A percentile compares a stretch with the other conserved stretches of the same genome.
These are phyloP conservation scores for Aeoliscus strigatus DNA, from an alignment of 2,797 vertebrate species.

Conservation along the genomic window DNA sequence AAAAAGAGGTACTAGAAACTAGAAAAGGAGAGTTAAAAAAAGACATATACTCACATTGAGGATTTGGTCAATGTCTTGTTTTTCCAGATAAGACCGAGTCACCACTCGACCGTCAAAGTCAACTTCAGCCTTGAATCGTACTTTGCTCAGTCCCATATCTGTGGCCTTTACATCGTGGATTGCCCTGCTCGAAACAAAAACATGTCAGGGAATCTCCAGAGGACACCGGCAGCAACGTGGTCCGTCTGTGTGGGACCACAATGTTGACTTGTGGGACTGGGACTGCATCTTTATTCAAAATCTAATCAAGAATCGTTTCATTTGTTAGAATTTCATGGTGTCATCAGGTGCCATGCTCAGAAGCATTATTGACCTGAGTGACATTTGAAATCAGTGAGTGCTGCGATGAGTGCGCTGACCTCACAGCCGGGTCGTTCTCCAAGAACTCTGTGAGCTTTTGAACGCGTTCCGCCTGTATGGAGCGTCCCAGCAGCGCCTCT, in stretches of 20 bases:
- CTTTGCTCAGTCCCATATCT: constrained; percentile 94
- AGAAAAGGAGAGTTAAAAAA: neutral
- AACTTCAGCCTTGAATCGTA: constrained; percentile 98
- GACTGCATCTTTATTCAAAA: too few relatives aligned
- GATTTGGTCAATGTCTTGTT: constrained; percentile 96
- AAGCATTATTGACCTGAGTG: too few relatives aligned
- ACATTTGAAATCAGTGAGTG: neutral
- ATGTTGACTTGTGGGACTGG: too few relatives aligned
- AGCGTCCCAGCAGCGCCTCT: constrained; percentile 90
- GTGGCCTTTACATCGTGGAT: constrained; percentile 99
- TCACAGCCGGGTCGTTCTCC: constrained; percentile 92
- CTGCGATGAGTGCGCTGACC: constrained; percentile 68
- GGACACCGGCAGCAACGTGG: neutral
- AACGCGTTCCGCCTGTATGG: constrained; percentile 90
- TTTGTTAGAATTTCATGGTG: too few relatives aligned
- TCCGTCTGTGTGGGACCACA: too few relatives aligned
- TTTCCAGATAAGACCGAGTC: constrained; percentile 96
- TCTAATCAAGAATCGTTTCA: too few relatives aligned
- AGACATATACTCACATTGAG: constrained; percentile 78
- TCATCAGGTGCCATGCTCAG: too few relatives aligned
- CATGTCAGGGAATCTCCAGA: neutral
- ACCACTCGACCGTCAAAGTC: constrained; percentile 98
- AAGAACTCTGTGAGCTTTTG: constrained; percentile 95
- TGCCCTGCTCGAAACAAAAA: constrained; percentile 74
- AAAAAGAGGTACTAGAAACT: too few relatives aligned